A percentile compares a stretch with the other conserved stretches of the same genome.
These are phyloP conservation scores for Recurvirostra avosetta DNA, from an alignment of 2,113 vertebrate species.

Conservation along the genomic window DNA sequence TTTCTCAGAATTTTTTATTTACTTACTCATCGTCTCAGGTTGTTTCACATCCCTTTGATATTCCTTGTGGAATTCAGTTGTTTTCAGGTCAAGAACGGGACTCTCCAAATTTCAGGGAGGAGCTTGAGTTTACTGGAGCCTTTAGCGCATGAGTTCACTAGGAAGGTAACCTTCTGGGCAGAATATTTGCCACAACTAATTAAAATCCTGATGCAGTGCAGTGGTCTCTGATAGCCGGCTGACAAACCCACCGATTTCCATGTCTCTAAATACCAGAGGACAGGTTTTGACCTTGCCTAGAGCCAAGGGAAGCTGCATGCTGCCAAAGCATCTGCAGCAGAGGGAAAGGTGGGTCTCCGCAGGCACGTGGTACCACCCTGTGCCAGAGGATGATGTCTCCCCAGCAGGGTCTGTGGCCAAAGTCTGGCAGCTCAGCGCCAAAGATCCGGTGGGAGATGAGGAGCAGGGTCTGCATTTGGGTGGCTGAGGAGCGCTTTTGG, in stretches of 20 bases:
- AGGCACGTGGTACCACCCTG: not conserved
- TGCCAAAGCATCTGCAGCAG: not conserved
- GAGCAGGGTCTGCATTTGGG: not conserved
- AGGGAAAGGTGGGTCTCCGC: not conserved
- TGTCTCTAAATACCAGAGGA: not conserved
- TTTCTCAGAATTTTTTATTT: not conserved
- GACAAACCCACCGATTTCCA: not conserved
- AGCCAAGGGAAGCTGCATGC: not conserved
- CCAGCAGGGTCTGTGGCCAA: not conserved
- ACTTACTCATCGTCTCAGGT: rapidly evolving
- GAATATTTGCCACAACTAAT: not conserved
- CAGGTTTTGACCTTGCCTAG: not conserved
- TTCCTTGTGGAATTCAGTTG: not conserved
- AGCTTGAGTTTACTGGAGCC: not conserved
- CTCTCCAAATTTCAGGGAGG: not conserved
- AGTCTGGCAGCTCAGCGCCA: not conserved
- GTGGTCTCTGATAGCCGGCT: not conserved
- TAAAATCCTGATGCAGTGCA: not conserved
- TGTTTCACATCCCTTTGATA: not conserved
- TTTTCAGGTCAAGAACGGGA: not conserved
- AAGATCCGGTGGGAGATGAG: not conserved
- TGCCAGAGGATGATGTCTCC: not conserved
- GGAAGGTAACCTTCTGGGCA: not conserved
- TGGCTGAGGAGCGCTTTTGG: not conserved
- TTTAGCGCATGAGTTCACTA: not conserved